Evolutionary conservation across 2,888 invertebrate species (phyloP).

Genomic region (Tethea ocularis): DNA sequence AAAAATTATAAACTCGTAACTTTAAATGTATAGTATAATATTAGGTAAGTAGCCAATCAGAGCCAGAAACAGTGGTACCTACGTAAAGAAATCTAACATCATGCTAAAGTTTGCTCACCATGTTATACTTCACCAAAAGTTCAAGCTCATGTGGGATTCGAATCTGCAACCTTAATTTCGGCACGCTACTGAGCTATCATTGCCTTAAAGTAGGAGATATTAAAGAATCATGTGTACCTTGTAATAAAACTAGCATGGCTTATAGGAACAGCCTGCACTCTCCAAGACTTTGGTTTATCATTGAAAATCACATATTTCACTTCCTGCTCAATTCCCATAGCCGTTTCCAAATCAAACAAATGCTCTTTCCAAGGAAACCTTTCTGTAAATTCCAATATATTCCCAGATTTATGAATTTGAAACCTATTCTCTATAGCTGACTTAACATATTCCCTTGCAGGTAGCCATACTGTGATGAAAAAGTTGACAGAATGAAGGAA

Average conservation of each 20-base stretch:
- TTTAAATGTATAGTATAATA: too few species aligned
- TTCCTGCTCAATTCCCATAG: conserved; percentile 84
- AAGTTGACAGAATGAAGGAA: conserved; percentile 88
- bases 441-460: conserved; percentile 91
- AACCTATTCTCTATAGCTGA: conserved; percentile 88
- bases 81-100: too few species aligned
- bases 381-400: conserved; percentile 89
- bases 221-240: conserved; percentile 69
- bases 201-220: background rate
- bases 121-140: too few species aligned
- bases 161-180: background rate
- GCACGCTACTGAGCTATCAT: background rate
- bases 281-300: conserved; percentile 87
- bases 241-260: conserved; percentile 87
- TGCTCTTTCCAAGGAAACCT: conserved; percentile 97
- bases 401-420: conserved; percentile 89
- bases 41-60: too few species aligned
- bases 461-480: conserved; percentile 90
- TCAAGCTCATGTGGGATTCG: too few species aligned
- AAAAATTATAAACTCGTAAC: too few species aligned
- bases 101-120: too few species aligned
- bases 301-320: conserved; percentile 90
- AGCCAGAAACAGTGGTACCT: too few species aligned
- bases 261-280: conserved; percentile 93
- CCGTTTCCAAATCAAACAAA: conserved; percentile 91